These are phyloP conservation scores for Beaufortia kweichowensis DNA, from an alignment of 2,113 vertebrate species.

Conservation along the genomic window DNA sequence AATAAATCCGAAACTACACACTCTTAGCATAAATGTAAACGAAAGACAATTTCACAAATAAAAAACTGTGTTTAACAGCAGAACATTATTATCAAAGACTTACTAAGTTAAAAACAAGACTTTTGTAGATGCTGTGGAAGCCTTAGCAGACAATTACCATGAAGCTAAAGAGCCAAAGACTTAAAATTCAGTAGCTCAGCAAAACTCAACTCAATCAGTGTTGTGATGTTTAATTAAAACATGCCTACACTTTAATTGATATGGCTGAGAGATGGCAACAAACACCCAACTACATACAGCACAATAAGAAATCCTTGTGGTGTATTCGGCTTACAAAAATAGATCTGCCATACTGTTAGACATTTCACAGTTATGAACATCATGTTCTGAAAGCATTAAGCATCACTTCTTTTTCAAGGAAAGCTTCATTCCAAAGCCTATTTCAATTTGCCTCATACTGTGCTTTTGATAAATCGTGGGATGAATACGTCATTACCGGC, in stretches of 20 bases:
- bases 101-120: too few relatives aligned
- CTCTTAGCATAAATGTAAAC: too few relatives aligned
- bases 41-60: too few relatives aligned
- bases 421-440: conserved; percentile 20
- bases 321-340: conserved; percentile 39
- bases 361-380: conserved; percentile 49
- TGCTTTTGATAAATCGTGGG: conserved; percentile 40
- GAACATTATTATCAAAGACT: too few relatives aligned
- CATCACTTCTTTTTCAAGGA: background rate
- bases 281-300: conserved; percentile 1
- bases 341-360: conserved; percentile 41
- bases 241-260: conserved; percentile 3
- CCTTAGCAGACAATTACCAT: conserved; percentile 8
- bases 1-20: too few relatives aligned
- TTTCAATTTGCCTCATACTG: conserved; percentile 57
- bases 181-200: conserved; percentile 9
- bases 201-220: background rate
- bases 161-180: background rate
- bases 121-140: background rate
- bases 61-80: too few relatives aligned
- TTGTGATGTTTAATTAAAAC: conserved; percentile 5
- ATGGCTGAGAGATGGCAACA: background rate
- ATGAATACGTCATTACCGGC: conserved; percentile 30
- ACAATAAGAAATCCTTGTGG: conserved; percentile 26
- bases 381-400: background rate